Base-by-base conservation (phyloP, 2,113 vertebrate species). In the Telmatochromis sp. region DNA sequence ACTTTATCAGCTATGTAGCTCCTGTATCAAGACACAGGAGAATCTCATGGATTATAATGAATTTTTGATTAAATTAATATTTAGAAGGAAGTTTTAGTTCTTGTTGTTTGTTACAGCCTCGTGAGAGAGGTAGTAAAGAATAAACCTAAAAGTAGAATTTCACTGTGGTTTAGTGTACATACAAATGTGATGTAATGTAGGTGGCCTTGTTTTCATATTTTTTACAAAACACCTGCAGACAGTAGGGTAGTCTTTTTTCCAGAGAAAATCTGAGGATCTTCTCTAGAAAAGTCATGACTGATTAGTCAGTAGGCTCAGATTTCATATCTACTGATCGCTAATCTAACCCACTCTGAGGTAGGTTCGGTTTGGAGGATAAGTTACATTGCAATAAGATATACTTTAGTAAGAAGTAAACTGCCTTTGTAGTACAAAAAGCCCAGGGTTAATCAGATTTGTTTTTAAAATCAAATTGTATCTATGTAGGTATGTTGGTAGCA, bases 251-350 rank as follows among this genome's bases (percentile, higher is more conserved):
- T 63, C 9, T 63, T 7, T 37, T 37, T 35, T 65, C 60, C 33
- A 37, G 19, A 9, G 0, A 65, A n/a, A 35, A 37, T 65, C 31
- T 0, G 3, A 37, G 4, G 60, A 12, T 37, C 60, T 65, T 65
- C 63, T 68, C 63, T 40, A 0, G 35, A 68, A 40, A 68, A 68
- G 19, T 40, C 7, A 40, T 40, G 17, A 3, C 35, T 68, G 63
- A 40, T 23, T 68, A 23, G 35, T 68, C n/a, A 68, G 35, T 40
- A 68, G 63, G 35, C 19, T 37, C 19, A 5, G 35, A 21, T 40
- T 68, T 68, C 3, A 68, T 9, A 40, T 40, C 63, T 68, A 21
- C n/a, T 40, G 35, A 14, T 40, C 0, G 0, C 63, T 68, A 40
- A 68, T 68, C 35, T 68, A 40, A 68, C 63, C 63, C 4, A 0